These are phyloP conservation scores for Meloidogyne floridensis DNA, from an alignment of 1,140 invertebrate genomes.

Conservation along the genomic window DNA sequence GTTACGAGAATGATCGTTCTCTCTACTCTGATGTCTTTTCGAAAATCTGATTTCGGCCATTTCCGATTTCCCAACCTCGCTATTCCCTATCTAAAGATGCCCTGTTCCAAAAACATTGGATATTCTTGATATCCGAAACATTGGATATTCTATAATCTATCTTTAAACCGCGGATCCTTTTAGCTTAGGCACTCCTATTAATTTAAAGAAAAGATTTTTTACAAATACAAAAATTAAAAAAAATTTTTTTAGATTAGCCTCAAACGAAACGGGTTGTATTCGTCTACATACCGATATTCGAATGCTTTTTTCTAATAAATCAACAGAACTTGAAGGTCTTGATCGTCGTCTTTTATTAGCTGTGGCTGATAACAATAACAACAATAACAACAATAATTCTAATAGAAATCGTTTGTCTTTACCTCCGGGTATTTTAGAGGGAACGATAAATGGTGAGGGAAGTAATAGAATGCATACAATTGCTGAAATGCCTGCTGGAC, in stretches of 20 bases:
- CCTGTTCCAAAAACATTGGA: no score
- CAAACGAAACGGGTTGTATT: conserved; percentile 22
- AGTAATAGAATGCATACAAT: conserved; percentile 6
- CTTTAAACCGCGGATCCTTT: no score
- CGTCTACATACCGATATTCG: conserved; percentile 35
- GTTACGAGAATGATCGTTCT: no score
- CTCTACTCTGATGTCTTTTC: no score
- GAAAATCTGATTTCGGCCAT: no score
- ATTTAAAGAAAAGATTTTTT: not conserved
- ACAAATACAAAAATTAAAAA: not conserved
- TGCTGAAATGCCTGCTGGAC: conserved; percentile 28
- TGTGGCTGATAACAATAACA: not conserved
- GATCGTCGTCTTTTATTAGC: conserved; percentile 25
- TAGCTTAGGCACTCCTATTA: no score
- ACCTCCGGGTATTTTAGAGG: not conserved
- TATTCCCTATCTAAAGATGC: no score
- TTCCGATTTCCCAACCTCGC: no score
- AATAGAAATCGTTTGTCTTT: not conserved
- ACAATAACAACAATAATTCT: not conserved
- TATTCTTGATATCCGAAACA: no score
- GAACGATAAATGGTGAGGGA: not conserved
- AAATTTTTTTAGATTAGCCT: conserved; percentile 26
- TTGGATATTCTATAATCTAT: no score
- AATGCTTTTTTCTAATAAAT: conserved; percentile 44
- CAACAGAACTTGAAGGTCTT: conserved; percentile 38